These are phyloP conservation scores for Hydrophis major DNA, from an alignment of 2,797 vertebrate species.

Conservation along the genomic window DNA sequence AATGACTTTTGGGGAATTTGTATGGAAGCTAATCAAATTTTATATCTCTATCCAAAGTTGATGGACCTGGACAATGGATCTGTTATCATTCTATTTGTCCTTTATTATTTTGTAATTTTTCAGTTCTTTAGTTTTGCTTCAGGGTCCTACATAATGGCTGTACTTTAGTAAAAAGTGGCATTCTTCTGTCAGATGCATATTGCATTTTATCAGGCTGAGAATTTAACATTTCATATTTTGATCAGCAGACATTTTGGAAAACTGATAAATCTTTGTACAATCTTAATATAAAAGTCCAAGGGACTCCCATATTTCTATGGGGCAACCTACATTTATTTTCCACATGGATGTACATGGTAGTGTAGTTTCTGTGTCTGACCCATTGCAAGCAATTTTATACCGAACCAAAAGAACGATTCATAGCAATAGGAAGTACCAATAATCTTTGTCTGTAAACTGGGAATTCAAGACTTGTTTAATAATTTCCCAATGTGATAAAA, in stretches of 20 bases:
- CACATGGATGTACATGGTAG: neutral
- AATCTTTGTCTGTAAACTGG: neutral
- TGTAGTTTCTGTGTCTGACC: neutral
- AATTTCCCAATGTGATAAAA: constrained; percentile 18
- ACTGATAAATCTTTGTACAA: neutral
- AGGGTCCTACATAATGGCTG: neutral
- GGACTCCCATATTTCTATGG: neutral
- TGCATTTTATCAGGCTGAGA: neutral
- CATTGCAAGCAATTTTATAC: neutral
- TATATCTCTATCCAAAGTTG: neutral
- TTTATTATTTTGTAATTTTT: neutral
- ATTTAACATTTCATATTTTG: neutral
- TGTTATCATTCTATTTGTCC: neutral
- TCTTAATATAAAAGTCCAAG: neutral
- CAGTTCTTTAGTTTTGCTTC: neutral
- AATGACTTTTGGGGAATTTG: neutral
- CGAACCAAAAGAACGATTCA: neutral
- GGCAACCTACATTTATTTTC: neutral
- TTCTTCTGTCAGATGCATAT: neutral
- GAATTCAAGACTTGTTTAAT: constrained; percentile 23
- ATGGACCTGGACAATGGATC: neutral
- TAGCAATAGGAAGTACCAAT: neutral
- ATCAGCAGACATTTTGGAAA: neutral
- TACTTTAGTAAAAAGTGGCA: neutral
- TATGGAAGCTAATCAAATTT: constrained; percentile 1